phyloP scores from a whole-genome alignment of 2,888 invertebrate genomes.

The Drosophila colorata region DNA sequence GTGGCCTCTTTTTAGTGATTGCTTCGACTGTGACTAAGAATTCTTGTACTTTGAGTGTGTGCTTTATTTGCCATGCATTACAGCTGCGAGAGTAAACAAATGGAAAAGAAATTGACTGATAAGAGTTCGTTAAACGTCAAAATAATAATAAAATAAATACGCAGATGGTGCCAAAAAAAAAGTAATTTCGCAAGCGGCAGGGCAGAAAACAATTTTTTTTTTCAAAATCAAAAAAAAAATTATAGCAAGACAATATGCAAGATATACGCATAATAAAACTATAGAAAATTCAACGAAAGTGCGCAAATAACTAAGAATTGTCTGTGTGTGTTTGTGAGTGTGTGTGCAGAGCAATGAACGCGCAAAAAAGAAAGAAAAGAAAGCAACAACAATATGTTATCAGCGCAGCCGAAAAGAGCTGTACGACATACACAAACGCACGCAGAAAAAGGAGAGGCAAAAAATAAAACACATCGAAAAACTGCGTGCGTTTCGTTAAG shows the following conservation, averaged over 20 bases:
- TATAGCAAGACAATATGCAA: constrained; percentile 29
- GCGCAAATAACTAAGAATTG: constrained; percentile 39
- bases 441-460: constrained; percentile 38
- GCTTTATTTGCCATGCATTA: constrained; percentile 51
- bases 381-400: constrained; percentile 73
- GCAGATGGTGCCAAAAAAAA: constrained; percentile 37
- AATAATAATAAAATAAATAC: constrained; percentile 27
- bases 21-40: constrained; percentile 48
- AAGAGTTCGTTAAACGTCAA: constrained; percentile 71
- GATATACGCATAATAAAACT: constrained; percentile 46
- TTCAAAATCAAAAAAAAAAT: constrained; percentile 14
- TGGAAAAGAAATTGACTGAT: constrained; percentile 49
- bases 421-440: constrained; percentile 26
- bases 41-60: constrained; percentile 26
- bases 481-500: constrained; percentile 46
- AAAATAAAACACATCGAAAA: constrained; percentile 39
- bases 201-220: background rate
- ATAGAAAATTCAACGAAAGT: constrained; percentile 41
- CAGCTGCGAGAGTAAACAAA: constrained; percentile 49
- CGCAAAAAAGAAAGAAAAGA: constrained; percentile 53
- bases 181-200: constrained; percentile 28
- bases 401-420: constrained; percentile 57
- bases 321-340: constrained; percentile 21
- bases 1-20: background rate
- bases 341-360: constrained; percentile 59